Base-by-base conservation (phyloP, 2,888 invertebrate genomes). In the Unio pictorum region DNA sequence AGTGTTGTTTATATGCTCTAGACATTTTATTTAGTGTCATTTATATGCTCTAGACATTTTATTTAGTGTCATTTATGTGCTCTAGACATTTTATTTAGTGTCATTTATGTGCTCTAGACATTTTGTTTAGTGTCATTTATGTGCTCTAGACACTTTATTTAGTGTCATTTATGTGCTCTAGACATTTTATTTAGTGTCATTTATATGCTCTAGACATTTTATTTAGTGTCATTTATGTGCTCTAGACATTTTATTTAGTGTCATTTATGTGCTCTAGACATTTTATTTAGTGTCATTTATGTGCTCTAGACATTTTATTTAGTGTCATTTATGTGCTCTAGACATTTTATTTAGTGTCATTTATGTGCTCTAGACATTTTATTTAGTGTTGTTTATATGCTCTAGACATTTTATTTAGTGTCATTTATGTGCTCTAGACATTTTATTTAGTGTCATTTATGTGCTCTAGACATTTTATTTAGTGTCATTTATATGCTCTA, bases 401-500 rank as follows among this genome's bases (percentile, higher is more conserved):
- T n/a, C 15, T 58, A 58, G 23, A n/a, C 58, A n/a, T 58, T 58
- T 58, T 23, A 58, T 23, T 23, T n/a, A 20, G 20, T 20, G n/a
- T 58, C 0, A 11, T 34, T 58, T 6, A 8, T 58, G 0, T 23
- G 23, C 1, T n/a, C 8, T 58, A 61, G 6, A 61, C 28, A 4
- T 63, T 30, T 20, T 64, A 23, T 56, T 23, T n/a, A 15, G 54
- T 58, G 34, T 20, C 15, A 23, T 54, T 71, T 45, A 63, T 74
- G 71, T 64, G 72, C 90, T 91, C 64, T 89, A 94, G 95, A 96
- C 91, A 7, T 7, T 58, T 58, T 58, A 6, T n/a, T 58, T n/a
- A 58, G n/a, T 58, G 20, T 3, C 2, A 3, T 57, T 4, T 23
- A 57, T 57, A 4, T 3, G 3, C 3, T 20, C 4, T 57, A 3